phyloP scores from a whole-genome alignment of 2,113 vertebrate species.

The Myiopsitta monachus region DNA sequence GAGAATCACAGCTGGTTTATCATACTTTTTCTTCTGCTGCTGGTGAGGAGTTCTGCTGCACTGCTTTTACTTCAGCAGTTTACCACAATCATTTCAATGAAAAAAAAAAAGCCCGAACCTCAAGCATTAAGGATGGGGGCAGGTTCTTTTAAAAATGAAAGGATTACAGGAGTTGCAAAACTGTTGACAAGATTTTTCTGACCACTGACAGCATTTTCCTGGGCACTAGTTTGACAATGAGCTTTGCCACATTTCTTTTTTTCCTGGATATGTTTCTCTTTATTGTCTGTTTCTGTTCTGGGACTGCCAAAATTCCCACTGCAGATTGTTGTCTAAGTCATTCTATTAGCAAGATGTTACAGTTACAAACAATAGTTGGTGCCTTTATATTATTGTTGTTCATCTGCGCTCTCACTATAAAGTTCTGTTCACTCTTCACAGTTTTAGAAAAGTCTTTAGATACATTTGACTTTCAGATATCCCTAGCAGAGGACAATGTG shows the following conservation, averaged over 20 bases:
- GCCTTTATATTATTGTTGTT: background rate
- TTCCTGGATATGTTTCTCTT: background rate
- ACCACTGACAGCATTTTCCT: background rate
- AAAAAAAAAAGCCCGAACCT: background rate
- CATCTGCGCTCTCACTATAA: background rate
- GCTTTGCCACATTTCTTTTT: fast-evolving
- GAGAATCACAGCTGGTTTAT: background rate
- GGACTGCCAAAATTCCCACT: background rate
- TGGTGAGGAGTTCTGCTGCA: background rate
- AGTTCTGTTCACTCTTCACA: background rate
- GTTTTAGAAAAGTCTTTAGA: background rate
- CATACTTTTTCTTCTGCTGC: background rate
- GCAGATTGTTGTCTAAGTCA: background rate
- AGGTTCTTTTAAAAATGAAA: background rate
- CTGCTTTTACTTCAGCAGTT: background rate
- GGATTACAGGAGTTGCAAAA: background rate
- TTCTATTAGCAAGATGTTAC: background rate
- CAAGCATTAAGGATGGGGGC: background rate
- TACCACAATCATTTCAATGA: background rate
- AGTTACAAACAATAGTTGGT: background rate
- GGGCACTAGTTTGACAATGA: background rate
- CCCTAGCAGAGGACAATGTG: background rate
- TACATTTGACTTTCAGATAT: background rate
- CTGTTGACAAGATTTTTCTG: background rate
- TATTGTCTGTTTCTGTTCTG: background rate